Evolutionary conservation across 2,113 vertebrate species (phyloP), one percentile per base, ranked within the genome.

Genomic region (Oenanthe melanoleuca): DNA sequence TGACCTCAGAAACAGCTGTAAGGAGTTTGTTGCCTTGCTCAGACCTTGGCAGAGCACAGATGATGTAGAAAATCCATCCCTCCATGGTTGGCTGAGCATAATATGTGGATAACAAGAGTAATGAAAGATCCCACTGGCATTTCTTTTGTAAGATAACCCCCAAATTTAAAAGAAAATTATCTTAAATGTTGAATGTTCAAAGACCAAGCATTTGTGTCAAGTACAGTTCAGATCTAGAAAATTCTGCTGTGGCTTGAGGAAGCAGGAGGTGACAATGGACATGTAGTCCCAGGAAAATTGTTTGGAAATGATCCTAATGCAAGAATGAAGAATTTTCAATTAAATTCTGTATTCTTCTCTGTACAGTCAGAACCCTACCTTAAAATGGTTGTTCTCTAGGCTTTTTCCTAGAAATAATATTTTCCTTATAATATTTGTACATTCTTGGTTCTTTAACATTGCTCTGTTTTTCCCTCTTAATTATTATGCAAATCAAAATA

Each of bases 51-150:
- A 88, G 87, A 95, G 61, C 81, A 78, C 69, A 92, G 83, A 93
- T 98, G 97, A 98, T 98, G 86, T 91, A 98, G 96, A 87, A 86
- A 91, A 95, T 66, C 77, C 81, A 95, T 65, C 71, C 80, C 84
- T 92, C 53, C 85, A 80, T 63, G 96, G 83, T 97, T 96, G 95
- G 69, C 88, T 96, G 97, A 98, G 80, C 95, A 94, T 97, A 96
- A 70, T 93, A 72, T 66, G 85, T 88, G 60, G 74, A 61, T 42
- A 89, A 67, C 78, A 94, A 91, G 72, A 92, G 77, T 70, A 96
- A 77, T 88, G 91, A 94, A 96, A 72, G 71, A 53, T 83, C 72
- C 70, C 59, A 24, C 29, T 85, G 74, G 81, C 45, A 67, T 95
- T 93, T 50, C 24, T 52, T 69, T 45, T 85, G 4, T 31, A 78